These are phyloP conservation scores for Daubentonia madagascariensis DNA, from an alignment of 2,113 vertebrate genomes.

Conservation along the genomic window DNA sequence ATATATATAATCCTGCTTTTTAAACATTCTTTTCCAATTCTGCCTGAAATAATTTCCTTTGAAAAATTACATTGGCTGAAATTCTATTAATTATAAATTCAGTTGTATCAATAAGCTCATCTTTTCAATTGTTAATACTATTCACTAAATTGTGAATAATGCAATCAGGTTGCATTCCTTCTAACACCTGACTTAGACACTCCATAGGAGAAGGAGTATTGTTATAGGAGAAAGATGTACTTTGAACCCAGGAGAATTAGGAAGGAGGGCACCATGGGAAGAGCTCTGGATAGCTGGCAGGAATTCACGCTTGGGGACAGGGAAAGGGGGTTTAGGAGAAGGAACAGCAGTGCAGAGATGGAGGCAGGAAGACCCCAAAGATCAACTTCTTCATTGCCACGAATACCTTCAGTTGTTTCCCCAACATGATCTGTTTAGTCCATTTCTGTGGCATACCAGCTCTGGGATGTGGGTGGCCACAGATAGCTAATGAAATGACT, in stretches of 20 bases:
- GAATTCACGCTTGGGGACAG: rapidly evolving
- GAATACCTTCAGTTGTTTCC: not conserved
- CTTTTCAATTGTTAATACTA: not conserved
- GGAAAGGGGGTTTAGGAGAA: not conserved
- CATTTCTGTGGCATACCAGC: not conserved
- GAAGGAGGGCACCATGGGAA: not conserved
- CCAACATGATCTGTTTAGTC: not conserved
- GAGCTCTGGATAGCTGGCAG: not conserved
- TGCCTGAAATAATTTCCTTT: conserved; percentile 27
- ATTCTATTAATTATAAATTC: not conserved
- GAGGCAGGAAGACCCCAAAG: not conserved
- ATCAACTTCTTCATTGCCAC: not conserved
- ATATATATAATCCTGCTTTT: not conserved
- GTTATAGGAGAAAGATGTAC: not conserved
- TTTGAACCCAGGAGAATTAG: not conserved
- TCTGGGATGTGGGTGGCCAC: not conserved
- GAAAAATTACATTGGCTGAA: not conserved
- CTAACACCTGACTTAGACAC: not conserved
- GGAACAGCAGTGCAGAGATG: not conserved
- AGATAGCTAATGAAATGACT: not conserved
- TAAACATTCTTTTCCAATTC: conserved; percentile 2
- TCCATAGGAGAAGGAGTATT: not conserved
- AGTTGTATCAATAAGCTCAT: not conserved
- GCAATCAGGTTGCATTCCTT: not conserved
- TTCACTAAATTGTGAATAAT: not conserved